Conservation (phyloP, 1,140 invertebrate species). For the Drosophila simulans region DNA sequence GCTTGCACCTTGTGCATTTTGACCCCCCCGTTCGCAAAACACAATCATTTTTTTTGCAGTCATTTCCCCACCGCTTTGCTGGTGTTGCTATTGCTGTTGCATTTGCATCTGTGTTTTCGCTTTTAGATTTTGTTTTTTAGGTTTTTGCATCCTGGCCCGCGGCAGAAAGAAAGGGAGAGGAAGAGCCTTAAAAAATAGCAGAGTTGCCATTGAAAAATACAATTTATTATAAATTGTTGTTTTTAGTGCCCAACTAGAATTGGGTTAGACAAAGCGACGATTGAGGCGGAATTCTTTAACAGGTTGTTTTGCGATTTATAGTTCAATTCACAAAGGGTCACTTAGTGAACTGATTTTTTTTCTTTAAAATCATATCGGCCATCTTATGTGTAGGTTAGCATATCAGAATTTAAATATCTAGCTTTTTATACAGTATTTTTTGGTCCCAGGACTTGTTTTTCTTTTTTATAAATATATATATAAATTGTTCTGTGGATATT, state of each 20-base stretch:
- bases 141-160: conserved; percentile 15
- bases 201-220: conserved; percentile 75
- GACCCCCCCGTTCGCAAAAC: conserved; percentile 70
- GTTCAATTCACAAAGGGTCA: neutral
- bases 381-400: neutral
- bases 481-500: no score
- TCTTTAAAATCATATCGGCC: neutral
- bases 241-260: conserved; percentile 39
- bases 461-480: no score
- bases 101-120: conserved; percentile 55
- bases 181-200: conserved; percentile 45
- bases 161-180: conserved; percentile 1
- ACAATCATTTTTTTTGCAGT: conserved; percentile 49
- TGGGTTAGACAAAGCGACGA: conserved; percentile 52
- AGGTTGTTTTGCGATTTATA: conserved; percentile 3
- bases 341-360: neutral
- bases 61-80: conserved; percentile 40
- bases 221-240: conserved; percentile 62
- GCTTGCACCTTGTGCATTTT: conserved; percentile 60
- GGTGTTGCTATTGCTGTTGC: conserved; percentile 35
- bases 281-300: conserved; percentile 11
- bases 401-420: neutral
- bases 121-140: conserved; percentile 75
- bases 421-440: no score
- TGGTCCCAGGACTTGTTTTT: no score